Evolutionary conservation across 2,113 vertebrate genomes (phyloP).

Genomic region (Nibea albiflora): DNA sequence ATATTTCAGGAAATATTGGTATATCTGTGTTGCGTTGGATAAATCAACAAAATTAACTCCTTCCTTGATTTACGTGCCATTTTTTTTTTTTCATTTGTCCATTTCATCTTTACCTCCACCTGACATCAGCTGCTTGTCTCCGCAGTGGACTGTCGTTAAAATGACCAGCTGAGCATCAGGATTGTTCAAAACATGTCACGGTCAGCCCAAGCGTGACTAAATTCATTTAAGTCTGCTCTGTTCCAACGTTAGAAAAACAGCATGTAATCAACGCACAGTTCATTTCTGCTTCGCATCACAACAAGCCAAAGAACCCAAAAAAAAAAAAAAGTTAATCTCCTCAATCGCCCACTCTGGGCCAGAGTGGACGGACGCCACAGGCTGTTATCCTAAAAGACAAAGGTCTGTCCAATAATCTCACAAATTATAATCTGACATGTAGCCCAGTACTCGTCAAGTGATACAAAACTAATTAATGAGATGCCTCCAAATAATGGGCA

Average conservation of each 20-base stretch:
- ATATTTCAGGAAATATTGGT: background rate
- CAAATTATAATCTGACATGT: constrained; percentile 40
- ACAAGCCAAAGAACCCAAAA: constrained; percentile 35
- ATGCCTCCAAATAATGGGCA: background rate
- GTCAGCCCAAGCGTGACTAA: constrained; percentile 64
- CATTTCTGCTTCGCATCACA: constrained; percentile 61
- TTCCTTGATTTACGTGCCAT: background rate
- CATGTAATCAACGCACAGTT: constrained; percentile 65
- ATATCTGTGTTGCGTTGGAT: too few species aligned
- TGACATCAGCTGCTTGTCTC: constrained; percentile 34
- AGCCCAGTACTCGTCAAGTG: background rate
- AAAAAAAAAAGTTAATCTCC: constrained; percentile 53
- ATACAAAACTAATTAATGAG: constrained; percentile 9
- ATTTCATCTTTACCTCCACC: constrained; percentile 30
- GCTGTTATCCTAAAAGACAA: constrained; percentile 32
- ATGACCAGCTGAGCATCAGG: constrained; percentile 38
- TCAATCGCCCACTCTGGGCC: constrained; percentile 8
- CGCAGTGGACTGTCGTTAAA: constrained; percentile 23
- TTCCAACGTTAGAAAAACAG: constrained; percentile 31
- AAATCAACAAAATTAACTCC: background rate
- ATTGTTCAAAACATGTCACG: constrained; percentile 30
- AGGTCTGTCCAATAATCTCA: constrained; percentile 35
- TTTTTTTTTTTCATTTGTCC: background rate
- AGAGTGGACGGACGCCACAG: constrained; percentile 45
- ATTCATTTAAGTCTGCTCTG: constrained; percentile 18